Evolutionary conservation across 2,113 vertebrate species (phyloP).

Genomic region (Aegithalos caudatus): DNA sequence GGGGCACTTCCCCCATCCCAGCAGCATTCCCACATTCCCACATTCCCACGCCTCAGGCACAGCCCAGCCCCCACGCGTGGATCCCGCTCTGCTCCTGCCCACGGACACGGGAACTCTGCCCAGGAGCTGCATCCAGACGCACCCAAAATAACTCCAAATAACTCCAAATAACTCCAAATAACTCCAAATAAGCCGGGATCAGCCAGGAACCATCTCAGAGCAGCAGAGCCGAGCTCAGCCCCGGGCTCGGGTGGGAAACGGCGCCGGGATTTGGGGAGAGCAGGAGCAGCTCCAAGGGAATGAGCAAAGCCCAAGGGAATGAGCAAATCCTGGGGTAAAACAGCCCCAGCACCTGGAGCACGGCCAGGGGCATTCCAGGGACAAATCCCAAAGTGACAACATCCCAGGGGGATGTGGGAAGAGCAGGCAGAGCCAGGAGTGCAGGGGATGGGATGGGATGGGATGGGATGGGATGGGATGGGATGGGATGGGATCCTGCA

Average conservation of each 20-base stretch:
- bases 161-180: background rate
- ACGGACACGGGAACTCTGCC: background rate
- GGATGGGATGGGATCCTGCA: background rate
- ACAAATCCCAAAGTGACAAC: background rate
- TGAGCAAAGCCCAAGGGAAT: fast-evolving
- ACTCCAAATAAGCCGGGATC: background rate
- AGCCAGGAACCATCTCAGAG: slow-evolving; percentile 16
- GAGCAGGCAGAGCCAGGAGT: background rate
- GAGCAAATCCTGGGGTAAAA: fast-evolving
- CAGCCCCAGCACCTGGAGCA: background rate
- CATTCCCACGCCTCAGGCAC: background rate
- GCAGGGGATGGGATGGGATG: background rate
- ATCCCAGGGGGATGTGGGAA: fast-evolving
- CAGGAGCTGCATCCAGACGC: background rate
- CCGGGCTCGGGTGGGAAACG: background rate
- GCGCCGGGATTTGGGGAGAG: background rate
- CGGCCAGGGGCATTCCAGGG: background rate
- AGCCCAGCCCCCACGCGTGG: background rate
- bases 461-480: background rate
- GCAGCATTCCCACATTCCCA: background rate
- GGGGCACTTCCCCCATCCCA: background rate
- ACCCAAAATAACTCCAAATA: background rate
- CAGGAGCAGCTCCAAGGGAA: background rate
- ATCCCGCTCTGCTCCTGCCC: slow-evolving; percentile 17
- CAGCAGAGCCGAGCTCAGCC: background rate